These are phyloP conservation scores for Macroramphosus scolopax DNA, from an alignment of 2,797 vertebrate species.

Conservation along the genomic window DNA sequence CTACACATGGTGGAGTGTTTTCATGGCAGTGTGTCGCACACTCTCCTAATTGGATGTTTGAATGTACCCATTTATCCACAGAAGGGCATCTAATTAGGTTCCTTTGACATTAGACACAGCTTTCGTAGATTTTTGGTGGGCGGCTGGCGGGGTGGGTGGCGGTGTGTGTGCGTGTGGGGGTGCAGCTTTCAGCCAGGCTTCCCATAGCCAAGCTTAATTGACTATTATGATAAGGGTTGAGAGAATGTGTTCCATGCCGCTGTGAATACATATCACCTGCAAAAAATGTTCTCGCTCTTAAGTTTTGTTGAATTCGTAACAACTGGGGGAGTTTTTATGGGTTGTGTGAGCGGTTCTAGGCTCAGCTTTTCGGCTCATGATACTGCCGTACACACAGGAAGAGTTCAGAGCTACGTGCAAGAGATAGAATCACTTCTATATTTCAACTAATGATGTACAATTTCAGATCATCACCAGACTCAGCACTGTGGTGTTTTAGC, in stretches of 20 bases:
- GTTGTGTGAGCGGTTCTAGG: too few species aligned
- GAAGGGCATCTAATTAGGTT: slow-evolving; percentile 72
- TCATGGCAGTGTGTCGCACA: slow-evolving; percentile 47
- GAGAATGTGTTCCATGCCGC: slow-evolving; percentile 27
- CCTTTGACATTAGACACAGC: slow-evolving; percentile 65
- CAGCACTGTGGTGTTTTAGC: too few species aligned
- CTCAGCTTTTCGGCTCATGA: slow-evolving; percentile 5
- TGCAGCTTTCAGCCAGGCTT: slow-evolving; percentile 49
- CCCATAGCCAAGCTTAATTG: slow-evolving; percentile 66
- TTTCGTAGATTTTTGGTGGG: slow-evolving; percentile 34
- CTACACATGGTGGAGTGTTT: slow-evolving; percentile 41
- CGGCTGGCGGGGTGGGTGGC: background rate
- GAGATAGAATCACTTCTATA: too few species aligned
- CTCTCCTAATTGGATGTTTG: slow-evolving; percentile 75
- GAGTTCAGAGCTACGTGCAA: too few species aligned
- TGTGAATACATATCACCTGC: slow-evolving; percentile 39
- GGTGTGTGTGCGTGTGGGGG: slow-evolving; percentile 8
- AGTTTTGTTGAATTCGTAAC: slow-evolving; percentile 37
- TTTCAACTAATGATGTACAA: too few species aligned
- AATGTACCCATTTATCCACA: slow-evolving; percentile 70
- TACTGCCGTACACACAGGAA: too few species aligned
- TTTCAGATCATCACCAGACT: too few species aligned
- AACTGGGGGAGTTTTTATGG: slow-evolving; percentile 5
- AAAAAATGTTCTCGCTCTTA: slow-evolving; percentile 15
- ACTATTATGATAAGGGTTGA: slow-evolving; percentile 63